phyloP scores from a whole-genome alignment of 2,888 invertebrate species.

The Nomada lathburiana region DNA sequence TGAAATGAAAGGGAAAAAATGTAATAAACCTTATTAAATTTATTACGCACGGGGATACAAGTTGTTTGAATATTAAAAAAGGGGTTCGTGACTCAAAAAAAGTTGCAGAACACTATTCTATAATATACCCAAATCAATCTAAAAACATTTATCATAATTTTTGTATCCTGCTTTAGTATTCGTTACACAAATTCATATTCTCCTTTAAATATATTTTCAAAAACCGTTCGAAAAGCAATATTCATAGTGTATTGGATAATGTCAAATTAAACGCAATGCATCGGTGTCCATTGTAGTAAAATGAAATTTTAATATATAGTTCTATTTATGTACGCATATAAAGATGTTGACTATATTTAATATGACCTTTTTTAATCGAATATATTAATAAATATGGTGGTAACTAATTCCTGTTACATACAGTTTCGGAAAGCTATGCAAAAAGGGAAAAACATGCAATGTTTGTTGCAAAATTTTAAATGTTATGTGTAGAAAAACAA shows the following conservation, averaged over 20 bases:
- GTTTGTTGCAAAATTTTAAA: neutral
- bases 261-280: too few species aligned
- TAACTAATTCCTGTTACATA: neutral
- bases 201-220: neutral
- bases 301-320: neutral
- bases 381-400: neutral
- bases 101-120: neutral
- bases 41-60: too few species aligned
- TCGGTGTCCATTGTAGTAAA: neutral
- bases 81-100: too few species aligned
- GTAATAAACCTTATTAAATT: too few species aligned
- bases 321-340: too few species aligned
- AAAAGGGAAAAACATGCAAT: slow-evolving; percentile 6
- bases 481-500: slow-evolving; percentile 6
- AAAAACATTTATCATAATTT: neutral
- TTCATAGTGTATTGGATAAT: too few species aligned
- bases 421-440: neutral
- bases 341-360: neutral
- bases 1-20: too few species aligned
- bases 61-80: too few species aligned
- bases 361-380: slow-evolving; percentile 1
- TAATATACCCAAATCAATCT: neutral
- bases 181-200: neutral
- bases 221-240: too few species aligned
- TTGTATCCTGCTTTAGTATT: neutral